Evolutionary conservation across 2,113 vertebrate genomes (phyloP).

Genomic region (Aspidoscelis tigris): DNA sequence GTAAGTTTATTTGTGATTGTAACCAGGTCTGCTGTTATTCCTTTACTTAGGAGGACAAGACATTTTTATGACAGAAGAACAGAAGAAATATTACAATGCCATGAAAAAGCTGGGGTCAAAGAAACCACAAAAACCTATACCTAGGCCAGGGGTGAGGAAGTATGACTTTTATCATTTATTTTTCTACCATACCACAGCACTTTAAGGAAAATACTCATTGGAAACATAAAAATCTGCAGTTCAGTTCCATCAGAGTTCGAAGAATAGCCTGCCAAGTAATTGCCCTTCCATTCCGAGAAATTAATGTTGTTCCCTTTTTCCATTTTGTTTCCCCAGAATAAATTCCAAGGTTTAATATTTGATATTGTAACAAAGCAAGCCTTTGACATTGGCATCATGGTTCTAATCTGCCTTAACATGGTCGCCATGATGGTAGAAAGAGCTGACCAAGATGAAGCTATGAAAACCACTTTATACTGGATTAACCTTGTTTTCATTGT

Average conservation of each 20-base stretch:
- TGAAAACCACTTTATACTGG: slow-evolving; percentile 66
- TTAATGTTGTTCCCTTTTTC: neutral
- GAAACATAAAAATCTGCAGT: neutral
- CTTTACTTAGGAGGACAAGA: slow-evolving; percentile 88
- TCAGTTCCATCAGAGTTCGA: neutral
- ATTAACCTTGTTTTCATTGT: slow-evolving; percentile 89
- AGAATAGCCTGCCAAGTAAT: neutral
- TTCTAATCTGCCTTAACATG: slow-evolving; percentile 96
- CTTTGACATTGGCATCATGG: slow-evolving; percentile 95
- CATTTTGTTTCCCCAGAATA: slow-evolving; percentile 83
- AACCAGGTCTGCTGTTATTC: slow-evolving; percentile 69
- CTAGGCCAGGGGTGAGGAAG: slow-evolving; percentile 79
- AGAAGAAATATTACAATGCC: slow-evolving; percentile 86
- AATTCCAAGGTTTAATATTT: slow-evolving; percentile 90
- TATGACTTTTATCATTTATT: neutral
- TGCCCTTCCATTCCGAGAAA: neutral
- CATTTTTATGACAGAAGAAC: slow-evolving; percentile 87
- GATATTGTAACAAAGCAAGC: slow-evolving; percentile 89
- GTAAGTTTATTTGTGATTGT: slow-evolving; percentile 48
- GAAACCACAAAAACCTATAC: slow-evolving; percentile 86
- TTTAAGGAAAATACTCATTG: neutral
- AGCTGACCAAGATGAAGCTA: slow-evolving; percentile 72
- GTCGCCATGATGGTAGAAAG: slow-evolving; percentile 97
- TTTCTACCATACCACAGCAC: neutral
- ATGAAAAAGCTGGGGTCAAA: slow-evolving; percentile 87